phyloP scores from a whole-genome alignment of 2,113 vertebrate genomes.

The Xiphias gladius region DNA sequence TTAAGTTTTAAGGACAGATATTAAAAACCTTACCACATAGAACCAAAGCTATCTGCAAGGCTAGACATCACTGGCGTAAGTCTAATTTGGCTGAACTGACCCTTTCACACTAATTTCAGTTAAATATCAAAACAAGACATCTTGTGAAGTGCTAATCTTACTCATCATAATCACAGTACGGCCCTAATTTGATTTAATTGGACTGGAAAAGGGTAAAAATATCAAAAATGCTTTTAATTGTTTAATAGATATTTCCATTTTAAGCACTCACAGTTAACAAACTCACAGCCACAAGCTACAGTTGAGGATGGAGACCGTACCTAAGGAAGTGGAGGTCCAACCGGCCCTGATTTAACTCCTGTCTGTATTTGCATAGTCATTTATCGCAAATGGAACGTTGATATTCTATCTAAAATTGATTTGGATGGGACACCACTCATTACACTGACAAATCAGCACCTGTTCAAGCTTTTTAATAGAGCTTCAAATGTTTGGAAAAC shows the following conservation, averaged over 20 bases:
- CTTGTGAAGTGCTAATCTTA: neutral
- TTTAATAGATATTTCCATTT: neutral
- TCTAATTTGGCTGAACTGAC: no score
- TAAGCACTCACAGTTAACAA: neutral
- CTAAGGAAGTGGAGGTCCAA: neutral
- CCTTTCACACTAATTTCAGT: no score
- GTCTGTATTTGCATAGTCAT: conserved; percentile 11
- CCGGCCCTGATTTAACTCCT: neutral
- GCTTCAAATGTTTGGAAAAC: neutral
- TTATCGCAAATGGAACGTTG: neutral
- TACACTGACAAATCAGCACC: conserved; percentile 7
- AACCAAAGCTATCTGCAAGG: neutral
- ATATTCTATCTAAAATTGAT: conserved; percentile 7
- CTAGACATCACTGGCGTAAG: neutral
- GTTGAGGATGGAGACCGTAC: neutral
- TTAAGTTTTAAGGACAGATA: neutral
- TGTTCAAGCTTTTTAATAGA: conserved; percentile 9
- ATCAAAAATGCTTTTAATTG: neutral
- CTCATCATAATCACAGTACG: neutral
- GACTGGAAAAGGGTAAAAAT: neutral
- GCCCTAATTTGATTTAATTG: neutral
- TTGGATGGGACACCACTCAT: conserved; percentile 7
- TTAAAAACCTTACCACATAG: neutral
- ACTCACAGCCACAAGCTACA: neutral
- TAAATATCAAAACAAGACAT: neutral